These are phyloP conservation scores for Mesocricetus auratus DNA, from an alignment of 2,113 vertebrate species.

Conservation along the genomic window DNA sequence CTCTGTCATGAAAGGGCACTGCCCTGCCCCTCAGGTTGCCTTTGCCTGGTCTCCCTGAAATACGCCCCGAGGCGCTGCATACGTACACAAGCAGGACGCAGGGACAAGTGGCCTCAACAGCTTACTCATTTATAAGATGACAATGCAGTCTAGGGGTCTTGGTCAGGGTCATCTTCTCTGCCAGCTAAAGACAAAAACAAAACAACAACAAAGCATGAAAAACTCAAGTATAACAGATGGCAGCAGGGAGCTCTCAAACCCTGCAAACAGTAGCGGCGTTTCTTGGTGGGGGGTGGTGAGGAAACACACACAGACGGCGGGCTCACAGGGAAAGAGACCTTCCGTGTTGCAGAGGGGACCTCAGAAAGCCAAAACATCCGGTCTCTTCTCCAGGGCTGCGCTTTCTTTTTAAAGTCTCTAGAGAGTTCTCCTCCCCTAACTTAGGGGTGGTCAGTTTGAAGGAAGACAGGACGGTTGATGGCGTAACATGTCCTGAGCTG, in stretches of 20 bases:
- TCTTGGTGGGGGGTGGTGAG: too few species aligned
- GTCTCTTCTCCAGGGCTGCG: background rate
- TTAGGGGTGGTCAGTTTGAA: background rate
- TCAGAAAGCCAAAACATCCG: background rate
- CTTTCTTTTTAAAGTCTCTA: background rate
- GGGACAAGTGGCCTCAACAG: accelerated
- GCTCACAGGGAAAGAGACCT: background rate
- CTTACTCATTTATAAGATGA: background rate
- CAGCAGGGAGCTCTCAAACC: background rate
- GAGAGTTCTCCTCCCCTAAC: background rate
- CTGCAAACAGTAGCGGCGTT: background rate
- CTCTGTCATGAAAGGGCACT: accelerated
- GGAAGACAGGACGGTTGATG: background rate
- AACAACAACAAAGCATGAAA: background rate
- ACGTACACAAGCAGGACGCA: background rate
- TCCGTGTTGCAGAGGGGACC: background rate
- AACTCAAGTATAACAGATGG: background rate
- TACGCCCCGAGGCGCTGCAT: background rate
- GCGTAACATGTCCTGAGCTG: background rate
- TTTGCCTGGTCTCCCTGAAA: background rate
- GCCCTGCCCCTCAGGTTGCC: accelerated
- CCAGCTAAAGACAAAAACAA: background rate
- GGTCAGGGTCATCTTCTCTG: background rate
- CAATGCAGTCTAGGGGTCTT: too few species aligned
- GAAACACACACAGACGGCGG: background rate